Percentiles rank a stretch among this genome's conserved stretches.
Conservation (phyloP, 2,113 vertebrate species). For the Sminthopsis crassicaudata region DNA sequence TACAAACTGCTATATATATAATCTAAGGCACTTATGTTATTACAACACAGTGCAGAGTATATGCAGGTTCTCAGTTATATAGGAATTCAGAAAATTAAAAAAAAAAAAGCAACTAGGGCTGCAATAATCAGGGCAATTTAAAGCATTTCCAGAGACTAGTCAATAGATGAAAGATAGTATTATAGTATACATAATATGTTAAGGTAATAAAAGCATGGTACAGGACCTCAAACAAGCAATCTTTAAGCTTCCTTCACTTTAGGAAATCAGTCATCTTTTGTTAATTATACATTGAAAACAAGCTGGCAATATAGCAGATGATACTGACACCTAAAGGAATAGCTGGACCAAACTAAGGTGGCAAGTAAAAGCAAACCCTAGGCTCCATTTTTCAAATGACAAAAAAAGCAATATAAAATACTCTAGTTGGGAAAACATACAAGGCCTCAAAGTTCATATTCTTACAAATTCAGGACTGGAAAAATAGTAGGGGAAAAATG, state of each 20-base stretch:
- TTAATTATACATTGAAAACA: conserved; percentile 5
- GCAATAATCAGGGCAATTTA: conserved; percentile 18
- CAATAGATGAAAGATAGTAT: not conserved
- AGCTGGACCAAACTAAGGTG: not conserved
- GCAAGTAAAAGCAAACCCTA: not conserved
- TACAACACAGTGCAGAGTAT: conserved; percentile 13
- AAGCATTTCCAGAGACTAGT: conserved; percentile 39
- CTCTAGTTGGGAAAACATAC: not conserved
- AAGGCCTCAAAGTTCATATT: conserved; percentile 21
- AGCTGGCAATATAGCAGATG: conserved; percentile 3
- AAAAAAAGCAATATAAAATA: conserved; percentile 22
- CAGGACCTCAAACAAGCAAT: conserved; percentile 4
- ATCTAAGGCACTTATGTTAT: not conserved
- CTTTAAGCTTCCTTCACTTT: not conserved
- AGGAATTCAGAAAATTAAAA: conserved; percentile 21
- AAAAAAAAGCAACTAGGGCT: conserved; percentile 22
- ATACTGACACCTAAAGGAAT: conserved; percentile 41
- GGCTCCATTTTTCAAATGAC: conserved; percentile 5
- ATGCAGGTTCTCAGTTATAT: not conserved
- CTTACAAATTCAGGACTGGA: conserved; percentile 41
- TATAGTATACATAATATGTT: not conserved
- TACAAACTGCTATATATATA: not conserved
- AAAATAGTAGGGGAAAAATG: conserved; percentile 31
- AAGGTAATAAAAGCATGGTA: not conserved
- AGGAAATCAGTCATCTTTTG: conserved; percentile 25